Evolutionary conservation across 2,888 invertebrate species (phyloP), one percentile per base, ranked within the genome.

Genomic region (Therioaphis trifolii): DNA sequence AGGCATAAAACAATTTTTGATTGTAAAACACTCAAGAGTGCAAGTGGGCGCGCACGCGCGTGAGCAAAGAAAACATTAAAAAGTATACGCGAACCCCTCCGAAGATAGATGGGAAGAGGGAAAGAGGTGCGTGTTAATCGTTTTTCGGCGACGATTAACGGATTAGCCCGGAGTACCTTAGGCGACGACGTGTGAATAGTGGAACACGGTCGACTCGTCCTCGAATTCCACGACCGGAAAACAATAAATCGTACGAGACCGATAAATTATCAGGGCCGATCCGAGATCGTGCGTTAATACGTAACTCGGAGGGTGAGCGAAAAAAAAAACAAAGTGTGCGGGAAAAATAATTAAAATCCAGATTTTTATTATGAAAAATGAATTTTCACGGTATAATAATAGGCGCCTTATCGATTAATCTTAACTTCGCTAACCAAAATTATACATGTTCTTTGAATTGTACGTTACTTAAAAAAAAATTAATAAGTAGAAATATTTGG

Each of bases 1-100:
- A 68, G 49, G 66, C 21, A 35, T 78, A 52, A 68, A 78, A 68
- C 18, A 24, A 66, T 68, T 35, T 78, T 78, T 35, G 49, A 78
- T 78, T 68, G 52, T 21, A 24, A 52, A 78, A 58, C 11, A 27
- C 27, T n/a, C 75, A 5, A 35, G 18, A 61, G 27, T 61, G 5
- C 75, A 12, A 14, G 27, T n/a, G 24, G 0, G 24, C 27, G 27
- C 15, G 21, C 29, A 75, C 14, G 7, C 29, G n/a, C n/a, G n/a
- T n/a, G n/a, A n/a, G n/a, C n/a, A n/a, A n/a, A 18, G 7, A 24
- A 43, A 43, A n/a, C 43, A n/a, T 75, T 61, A 61, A 43, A 75
- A 61, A 18, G n/a, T 21, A 72, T 15, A 21, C n/a, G n/a, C n/a
- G 40, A 9, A 24, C 5, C 52, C n/a, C 7, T 11, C 21, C 7